Evolutionary conservation across 37 sponge, comb jelly and placozoan genomes (phyloP).

Genomic region (Tethya wilhelma): DNA sequence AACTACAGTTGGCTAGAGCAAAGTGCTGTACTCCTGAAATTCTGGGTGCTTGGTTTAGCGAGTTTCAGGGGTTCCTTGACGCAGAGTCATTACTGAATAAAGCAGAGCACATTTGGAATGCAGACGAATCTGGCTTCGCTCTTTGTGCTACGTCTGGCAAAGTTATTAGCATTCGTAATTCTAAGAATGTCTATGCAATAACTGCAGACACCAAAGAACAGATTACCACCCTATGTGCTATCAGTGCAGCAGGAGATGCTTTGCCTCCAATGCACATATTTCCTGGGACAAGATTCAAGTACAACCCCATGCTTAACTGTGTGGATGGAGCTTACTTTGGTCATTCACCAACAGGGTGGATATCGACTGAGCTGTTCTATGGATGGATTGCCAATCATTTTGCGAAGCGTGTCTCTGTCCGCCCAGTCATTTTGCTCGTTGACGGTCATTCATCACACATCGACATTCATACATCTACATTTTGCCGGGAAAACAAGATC

Average conservation of each 20-base stretch:
- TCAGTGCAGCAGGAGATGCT: conserved; percentile 30
- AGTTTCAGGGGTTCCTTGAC: conserved; percentile 11
- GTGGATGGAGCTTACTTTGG: conserved; percentile 35
- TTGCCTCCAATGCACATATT: no score
- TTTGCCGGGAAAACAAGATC: conserved; percentile 24
- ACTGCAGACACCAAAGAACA: conserved; percentile 34
- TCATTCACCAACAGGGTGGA: conserved; percentile 41
- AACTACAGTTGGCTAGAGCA: conserved; percentile 16
- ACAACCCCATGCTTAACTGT: conserved; percentile 53
- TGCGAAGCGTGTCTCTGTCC: conserved; percentile 10
- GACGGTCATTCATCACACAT: conserved; percentile 42
- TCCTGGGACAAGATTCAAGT: conserved; percentile 33
- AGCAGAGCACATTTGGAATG: conserved; percentile 39
- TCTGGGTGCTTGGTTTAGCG: conserved; percentile 17
- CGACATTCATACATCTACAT: conserved; percentile 34
- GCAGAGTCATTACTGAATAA: not conserved
- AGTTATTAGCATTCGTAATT: conserved; percentile 24
- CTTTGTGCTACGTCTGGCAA: conserved; percentile 31
- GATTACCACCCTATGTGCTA: conserved; percentile 43
- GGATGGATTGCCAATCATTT: conserved; percentile 63
- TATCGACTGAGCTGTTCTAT: conserved; percentile 39
- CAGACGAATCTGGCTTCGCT: conserved; percentile 48
- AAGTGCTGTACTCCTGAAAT: conserved; percentile 38
- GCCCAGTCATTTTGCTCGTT: conserved; percentile 21
- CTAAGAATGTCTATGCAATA: conserved; percentile 26